Conservation (phyloP, 2,888 invertebrate species). For the Drosophila cognata region DNA sequence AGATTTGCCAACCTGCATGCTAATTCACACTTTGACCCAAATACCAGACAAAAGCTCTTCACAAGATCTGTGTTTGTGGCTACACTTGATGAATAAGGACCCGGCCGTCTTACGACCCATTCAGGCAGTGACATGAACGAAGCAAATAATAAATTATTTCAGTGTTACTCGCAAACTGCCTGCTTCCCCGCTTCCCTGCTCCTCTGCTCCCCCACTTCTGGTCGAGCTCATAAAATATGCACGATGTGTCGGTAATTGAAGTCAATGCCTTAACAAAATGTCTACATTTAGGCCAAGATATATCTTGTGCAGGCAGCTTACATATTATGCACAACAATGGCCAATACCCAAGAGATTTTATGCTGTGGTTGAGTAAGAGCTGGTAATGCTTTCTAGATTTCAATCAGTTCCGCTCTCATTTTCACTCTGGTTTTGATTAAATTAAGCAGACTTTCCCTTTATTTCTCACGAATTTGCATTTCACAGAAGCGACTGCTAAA, state of each 20-base stretch:
- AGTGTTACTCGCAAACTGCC: slow-evolving; percentile 5
- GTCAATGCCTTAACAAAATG: slow-evolving; percentile 65
- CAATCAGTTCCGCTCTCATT: slow-evolving; percentile 1
- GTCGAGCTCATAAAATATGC: slow-evolving; percentile 66
- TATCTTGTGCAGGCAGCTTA: slow-evolving; percentile 10
- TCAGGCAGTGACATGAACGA: slow-evolving; percentile 45
- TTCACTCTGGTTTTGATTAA: slow-evolving; percentile 6
- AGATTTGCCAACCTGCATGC: slow-evolving; percentile 53
- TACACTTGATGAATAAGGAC: slow-evolving; percentile 31
- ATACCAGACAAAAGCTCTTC: slow-evolving; percentile 42
- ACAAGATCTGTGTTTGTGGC: slow-evolving; percentile 13
- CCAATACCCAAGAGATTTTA: slow-evolving; percentile 7
- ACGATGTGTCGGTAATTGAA: slow-evolving; percentile 70
- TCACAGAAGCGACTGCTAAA: neutral
- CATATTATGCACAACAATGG: slow-evolving; percentile 13
- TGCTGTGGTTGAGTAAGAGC: neutral
- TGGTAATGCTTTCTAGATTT: slow-evolving; percentile 7
- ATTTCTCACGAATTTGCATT: neutral
- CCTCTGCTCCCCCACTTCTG: neutral
- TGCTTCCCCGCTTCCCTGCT: neutral
- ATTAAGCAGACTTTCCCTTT: neutral
- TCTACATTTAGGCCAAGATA: slow-evolving; percentile 47
- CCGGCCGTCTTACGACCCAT: slow-evolving; percentile 29
- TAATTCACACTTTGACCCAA: slow-evolving; percentile 73
- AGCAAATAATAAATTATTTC: slow-evolving; percentile 55